Conservation (phyloP, 2,888 invertebrate genomes). For the Desoria tigrina region DNA sequence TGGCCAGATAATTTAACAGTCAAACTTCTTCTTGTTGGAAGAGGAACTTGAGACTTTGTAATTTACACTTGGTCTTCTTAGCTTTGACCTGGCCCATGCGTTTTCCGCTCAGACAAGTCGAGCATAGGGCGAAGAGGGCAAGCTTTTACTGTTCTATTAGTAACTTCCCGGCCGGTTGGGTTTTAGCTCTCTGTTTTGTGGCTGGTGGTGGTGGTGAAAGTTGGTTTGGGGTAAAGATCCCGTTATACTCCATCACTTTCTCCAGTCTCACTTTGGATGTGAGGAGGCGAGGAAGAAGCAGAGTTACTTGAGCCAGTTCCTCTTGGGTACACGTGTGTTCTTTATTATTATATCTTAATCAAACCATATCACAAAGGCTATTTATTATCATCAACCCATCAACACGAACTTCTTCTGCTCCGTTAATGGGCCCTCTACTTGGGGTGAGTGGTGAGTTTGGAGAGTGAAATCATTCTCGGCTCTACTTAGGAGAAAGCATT, state of each 20-base stretch:
- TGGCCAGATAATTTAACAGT: constrained; percentile 12
- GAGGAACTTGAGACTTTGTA: too few species aligned
- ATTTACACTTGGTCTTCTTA: too few species aligned
- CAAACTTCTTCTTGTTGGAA: too few species aligned
- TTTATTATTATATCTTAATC: constrained; percentile 23
- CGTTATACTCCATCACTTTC: background rate
- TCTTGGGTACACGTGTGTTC: constrained; percentile 5
- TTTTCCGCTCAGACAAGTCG: too few species aligned
- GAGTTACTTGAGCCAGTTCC: background rate
- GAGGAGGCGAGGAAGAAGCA: constrained; percentile 5
- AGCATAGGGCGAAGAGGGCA: too few species aligned
- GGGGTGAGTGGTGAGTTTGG: background rate
- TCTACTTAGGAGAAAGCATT: constrained; percentile 11
- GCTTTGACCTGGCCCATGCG: too few species aligned
- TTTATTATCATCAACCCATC: constrained; percentile 14
- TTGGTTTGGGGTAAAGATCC: constrained; percentile 8
- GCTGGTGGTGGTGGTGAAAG: constrained; percentile 14
- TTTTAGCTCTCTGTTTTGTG: background rate
- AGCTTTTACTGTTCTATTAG: background rate
- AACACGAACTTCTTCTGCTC: background rate
- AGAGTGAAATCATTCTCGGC: background rate
- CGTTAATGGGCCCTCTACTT: background rate
- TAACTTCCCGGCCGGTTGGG: background rate
- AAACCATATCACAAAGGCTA: constrained; percentile 17
- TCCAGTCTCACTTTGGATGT: constrained; percentile 20